A percentile compares a stretch with the other conserved stretches of the same genome.
These are phyloP conservation scores for Spicauda simplicius DNA, from an alignment of 2,888 invertebrate species.

Conservation along the genomic window DNA sequence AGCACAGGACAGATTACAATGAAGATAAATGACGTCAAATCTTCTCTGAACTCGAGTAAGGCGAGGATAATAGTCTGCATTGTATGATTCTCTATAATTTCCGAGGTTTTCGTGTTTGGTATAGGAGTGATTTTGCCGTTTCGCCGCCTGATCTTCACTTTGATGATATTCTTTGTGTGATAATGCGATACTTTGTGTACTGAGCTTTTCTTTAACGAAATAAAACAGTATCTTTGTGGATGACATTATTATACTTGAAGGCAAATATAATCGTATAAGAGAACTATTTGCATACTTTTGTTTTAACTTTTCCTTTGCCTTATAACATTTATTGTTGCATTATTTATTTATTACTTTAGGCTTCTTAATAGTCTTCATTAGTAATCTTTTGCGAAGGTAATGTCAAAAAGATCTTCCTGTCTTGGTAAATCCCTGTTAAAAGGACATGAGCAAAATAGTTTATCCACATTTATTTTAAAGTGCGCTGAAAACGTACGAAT, in stretches of 20 bases:
- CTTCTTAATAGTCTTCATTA: no score
- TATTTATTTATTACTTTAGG: no score
- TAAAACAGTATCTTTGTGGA: neutral
- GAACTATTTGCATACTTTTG: neutral
- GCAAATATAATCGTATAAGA: neutral
- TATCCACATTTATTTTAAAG: neutral
- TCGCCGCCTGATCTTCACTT: conserved; percentile 18
- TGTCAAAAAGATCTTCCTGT: no score
- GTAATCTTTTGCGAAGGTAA: no score
- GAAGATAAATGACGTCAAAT: conserved; percentile 20
- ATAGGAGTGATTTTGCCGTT: conserved; percentile 21
- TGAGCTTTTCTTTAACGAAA: conserved; percentile 4
- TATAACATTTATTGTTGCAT: neutral
- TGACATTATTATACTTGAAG: neutral
- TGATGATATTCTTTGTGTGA: conserved; percentile 23
- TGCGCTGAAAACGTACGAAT: neutral
- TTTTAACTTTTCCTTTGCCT: neutral
- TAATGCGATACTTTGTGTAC: conserved; percentile 15
- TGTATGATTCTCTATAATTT: conserved; percentile 26
- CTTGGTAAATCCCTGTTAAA: no score
- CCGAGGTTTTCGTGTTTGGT: conserved; percentile 17
- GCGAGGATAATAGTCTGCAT: conserved; percentile 26
- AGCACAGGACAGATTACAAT: conserved; percentile 23
- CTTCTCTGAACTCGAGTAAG: conserved; percentile 16
- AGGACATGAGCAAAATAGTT: neutral